These are phyloP conservation scores for Netelia melanura DNA, from an alignment of 2,888 invertebrate species.

Conservation along the genomic window DNA sequence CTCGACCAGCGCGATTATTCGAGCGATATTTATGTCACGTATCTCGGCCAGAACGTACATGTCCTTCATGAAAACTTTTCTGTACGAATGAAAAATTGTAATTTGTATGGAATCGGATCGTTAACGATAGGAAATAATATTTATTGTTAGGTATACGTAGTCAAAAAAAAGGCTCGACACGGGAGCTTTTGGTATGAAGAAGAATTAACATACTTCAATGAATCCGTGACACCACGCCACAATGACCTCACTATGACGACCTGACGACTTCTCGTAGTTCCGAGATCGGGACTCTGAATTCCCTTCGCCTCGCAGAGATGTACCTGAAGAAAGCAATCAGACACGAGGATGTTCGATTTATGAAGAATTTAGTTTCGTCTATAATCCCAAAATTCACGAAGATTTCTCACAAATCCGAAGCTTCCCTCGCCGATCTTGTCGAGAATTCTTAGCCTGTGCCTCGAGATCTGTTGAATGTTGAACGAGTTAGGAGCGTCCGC, in stretches of 20 bases:
- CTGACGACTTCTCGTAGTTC: conserved; percentile 89
- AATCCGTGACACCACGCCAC: conserved; percentile 90
- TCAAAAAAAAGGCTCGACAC: background rate
- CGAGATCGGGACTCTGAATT: conserved; percentile 86
- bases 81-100: conserved; percentile 81
- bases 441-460: conserved; percentile 92
- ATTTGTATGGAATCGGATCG: background rate
- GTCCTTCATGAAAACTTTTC: conserved; percentile 95
- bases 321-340: conserved; percentile 83
- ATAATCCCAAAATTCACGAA: conserved; percentile 1
- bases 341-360: conserved; percentile 2
- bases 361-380: background rate
- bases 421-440: conserved; percentile 95
- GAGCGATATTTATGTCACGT: conserved; percentile 93
- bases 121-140: background rate
- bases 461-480: conserved; percentile 87
- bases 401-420: conserved; percentile 91
- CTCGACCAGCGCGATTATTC: conserved; percentile 93
- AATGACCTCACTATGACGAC: conserved; percentile 91
- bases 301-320: conserved; percentile 92
- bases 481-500: conserved; percentile 76
- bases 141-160: background rate
- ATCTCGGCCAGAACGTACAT: conserved; percentile 94
- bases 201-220: conserved; percentile 86
- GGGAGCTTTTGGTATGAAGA: no score